Percentiles rank a stretch among this genome's conserved stretches.
These are phyloP conservation scores for Callionymus lyra DNA, from an alignment of 2,113 vertebrate genomes.

Conservation along the genomic window DNA sequence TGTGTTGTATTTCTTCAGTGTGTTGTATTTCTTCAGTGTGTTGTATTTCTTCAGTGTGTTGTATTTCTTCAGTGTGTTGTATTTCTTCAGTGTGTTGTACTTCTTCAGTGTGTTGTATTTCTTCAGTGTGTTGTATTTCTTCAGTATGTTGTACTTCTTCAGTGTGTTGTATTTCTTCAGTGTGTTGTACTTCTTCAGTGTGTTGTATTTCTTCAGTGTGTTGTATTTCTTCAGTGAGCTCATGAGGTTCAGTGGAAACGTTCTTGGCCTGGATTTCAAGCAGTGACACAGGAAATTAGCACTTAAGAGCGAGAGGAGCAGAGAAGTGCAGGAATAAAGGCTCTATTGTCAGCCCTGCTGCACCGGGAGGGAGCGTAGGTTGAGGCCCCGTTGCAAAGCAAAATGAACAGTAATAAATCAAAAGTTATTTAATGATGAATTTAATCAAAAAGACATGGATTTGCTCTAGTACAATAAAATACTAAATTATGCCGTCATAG, in stretches of 20 bases:
- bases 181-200: neutral
- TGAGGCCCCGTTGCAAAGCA: constrained; percentile 3
- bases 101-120: no score
- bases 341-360: constrained; percentile 26
- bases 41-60: no score
- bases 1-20: no score
- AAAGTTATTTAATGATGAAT: no score
- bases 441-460: no score
- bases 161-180: neutral
- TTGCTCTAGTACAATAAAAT: no score
- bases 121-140: no score
- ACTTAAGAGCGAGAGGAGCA: constrained; percentile 7
- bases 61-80: no score
- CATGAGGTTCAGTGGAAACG: neutral
- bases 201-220: neutral
- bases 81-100: no score
- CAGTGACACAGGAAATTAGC: constrained; percentile 29
- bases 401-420: neutral
- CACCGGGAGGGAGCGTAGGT: constrained; percentile 2
- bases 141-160: no score
- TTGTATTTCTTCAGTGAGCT: neutral
- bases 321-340: constrained; percentile 28
- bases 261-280: neutral
- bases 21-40: no score
- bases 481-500: no score